Evolutionary conservation across 2,797 vertebrate genomes (phyloP).

Genomic region (Chloroceryle inda): DNA sequence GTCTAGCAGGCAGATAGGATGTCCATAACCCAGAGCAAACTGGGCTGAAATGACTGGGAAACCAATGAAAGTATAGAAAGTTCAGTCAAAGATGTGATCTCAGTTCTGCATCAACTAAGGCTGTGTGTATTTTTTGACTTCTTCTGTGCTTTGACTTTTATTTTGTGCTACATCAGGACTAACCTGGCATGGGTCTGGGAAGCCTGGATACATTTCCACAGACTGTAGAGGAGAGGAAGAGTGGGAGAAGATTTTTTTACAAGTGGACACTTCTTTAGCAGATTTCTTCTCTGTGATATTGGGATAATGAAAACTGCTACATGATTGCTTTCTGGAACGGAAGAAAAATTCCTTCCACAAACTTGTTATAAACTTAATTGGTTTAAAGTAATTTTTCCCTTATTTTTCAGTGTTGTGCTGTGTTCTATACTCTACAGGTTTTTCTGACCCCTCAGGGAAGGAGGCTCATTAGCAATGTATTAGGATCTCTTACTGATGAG

Average conservation of each 20-base stretch:
- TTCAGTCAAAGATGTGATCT: neutral
- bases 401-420: neutral
- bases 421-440: neutral
- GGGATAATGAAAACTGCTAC: neutral
- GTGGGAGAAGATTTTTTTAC: neutral
- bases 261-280: neutral
- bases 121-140: neutral
- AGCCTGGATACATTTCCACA: neutral
- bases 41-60: neutral
- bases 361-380: neutral
- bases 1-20: neutral
- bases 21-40: neutral
- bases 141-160: neutral
- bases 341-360: neutral
- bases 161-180: neutral
- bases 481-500: neutral
- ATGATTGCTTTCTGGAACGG: neutral
- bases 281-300: neutral
- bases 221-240: neutral
- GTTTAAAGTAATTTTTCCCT: neutral
- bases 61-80: conserved; percentile 28
- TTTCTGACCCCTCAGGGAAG: neutral
- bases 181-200: neutral
- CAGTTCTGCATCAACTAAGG: neutral
- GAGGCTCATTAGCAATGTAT: neutral